Conservation (phyloP, 2,888 invertebrate genomes). For the Sipha maydis region DNA sequence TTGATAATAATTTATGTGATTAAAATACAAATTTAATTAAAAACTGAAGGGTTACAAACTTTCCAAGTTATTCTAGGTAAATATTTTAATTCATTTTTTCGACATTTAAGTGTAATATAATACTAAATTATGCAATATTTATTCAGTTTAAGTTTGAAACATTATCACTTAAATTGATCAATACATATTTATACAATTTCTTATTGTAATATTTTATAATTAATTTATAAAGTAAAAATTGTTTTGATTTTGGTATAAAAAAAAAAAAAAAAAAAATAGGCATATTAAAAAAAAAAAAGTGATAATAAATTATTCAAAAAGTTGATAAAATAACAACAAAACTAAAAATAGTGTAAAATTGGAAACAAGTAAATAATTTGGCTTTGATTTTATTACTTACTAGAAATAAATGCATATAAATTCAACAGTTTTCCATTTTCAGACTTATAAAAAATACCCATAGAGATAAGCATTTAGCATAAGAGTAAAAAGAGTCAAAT, state of each 20-base stretch:
- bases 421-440: not conserved
- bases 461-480: not conserved
- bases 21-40: not conserved
- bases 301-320: constrained; percentile 64
- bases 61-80: not conserved
- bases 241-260: not conserved
- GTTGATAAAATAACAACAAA: no score
- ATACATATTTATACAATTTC: not conserved
- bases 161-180: no score
- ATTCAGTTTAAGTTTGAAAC: no score
- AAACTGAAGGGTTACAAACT: not conserved
- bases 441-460: constrained; percentile 17
- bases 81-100: not conserved
- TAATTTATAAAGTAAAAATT: not conserved
- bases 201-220: no score
- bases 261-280: not conserved
- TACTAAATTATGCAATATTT: not conserved
- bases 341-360: not conserved
- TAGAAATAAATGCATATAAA: constrained; percentile 21
- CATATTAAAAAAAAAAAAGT: constrained; percentile 19
- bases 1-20: not conserved
- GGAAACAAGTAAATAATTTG: not conserved
- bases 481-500: constrained; percentile 6
- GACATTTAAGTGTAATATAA: not conserved
- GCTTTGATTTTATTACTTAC: not conserved